Evolutionary conservation across 2,797 vertebrate genomes (phyloP), one percentile per base, ranked within the genome.

Genomic region (Danionella dracula): DNA sequence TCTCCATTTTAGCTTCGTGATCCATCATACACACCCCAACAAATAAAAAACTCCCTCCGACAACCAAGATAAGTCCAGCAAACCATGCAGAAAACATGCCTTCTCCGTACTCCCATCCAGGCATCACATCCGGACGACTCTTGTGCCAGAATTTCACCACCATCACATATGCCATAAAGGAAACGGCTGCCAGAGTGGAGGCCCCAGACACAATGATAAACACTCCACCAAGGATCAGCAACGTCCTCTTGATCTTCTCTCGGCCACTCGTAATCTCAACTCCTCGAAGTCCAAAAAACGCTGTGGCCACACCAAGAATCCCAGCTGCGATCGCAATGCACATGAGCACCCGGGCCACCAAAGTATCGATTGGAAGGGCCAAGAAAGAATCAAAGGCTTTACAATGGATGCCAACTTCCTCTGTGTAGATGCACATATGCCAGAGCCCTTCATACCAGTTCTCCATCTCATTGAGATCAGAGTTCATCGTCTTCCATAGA

Each of bases 41-140:
- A 46, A 91, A 90, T 35, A 97, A 87, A 56, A 96, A 84, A 10
- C 87, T 88, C 64, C 96, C 96, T 75, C 95, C 95, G 0, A 95
- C 77, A 27, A 93, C 46, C 48, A 97, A 89, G 1, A 83, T 89
- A 71, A 97, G 83, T 23, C 93, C 93, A 57, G 93, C 92, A 68
- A 94, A 94, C 96, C 96, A 98, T 57, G 93, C 95, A 1, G 94
- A 85, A 76, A 99, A 99, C 71, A 99, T 81, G 0, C 94, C 96
- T 75, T 97, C 95, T 41, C 96, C 96, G 23, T 93, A 93, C 85
- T 99, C 96, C 96, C 96, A 99, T 74, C 96, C 89, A n/a, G 96
- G 96, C 85, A 98, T 91, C 70, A 93, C 91, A 13, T 97, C 95
- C 8, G 94, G 94, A 65, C 94, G 78, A 29, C 84, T 91, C 75